Base-by-base conservation (phyloP, 2,113 vertebrate species). In the Tragulus kanchil region DNA sequence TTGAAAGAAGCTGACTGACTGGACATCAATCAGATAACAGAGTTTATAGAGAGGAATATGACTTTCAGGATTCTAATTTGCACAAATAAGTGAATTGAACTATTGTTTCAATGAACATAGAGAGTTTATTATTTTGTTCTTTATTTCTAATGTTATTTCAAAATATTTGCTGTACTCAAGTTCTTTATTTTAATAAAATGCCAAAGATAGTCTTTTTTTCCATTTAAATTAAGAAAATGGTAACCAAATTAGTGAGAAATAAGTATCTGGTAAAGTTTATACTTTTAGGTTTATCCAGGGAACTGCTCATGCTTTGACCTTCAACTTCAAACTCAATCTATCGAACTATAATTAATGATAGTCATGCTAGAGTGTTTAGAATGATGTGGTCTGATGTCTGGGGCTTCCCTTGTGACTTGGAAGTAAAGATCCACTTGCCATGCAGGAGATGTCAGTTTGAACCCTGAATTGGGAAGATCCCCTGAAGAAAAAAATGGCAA, bases 241-340 rank as follows among this genome's bases (percentile, higher is more conserved):
- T 90, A 81, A 8, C 19, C 36, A 96, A 69, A 3, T 87, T 87
- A 61, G 64, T 88, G 21, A 94, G 61, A 81, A 95, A 77, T 58
- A 67, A 26, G 26, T 90, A 28, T 23, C 28, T 69, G 45, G 21
- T 78, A 90, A 85, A 89, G 25, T 45, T 93, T 93, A 62, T 85
- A 8, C 52, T 75, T 95, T 86, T 23, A 36, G 26, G 36, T 52
- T 87, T 95, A 50, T 59, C 48, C n/a, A 92, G 25, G 75, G 45
- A 16, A 48, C 45, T 67, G 16, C 42, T 93, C 67, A 56, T n/a
- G 25, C 62, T 93, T 96, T 81, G 89, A 82, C 15, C 19, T 90
- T 95, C 81, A 85, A 58, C 23, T 82, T 88, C 84, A 94, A 84
- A 90, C 16, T 95, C 73, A 89, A 9, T 81, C 67, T 90, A 75